A percentile compares a stretch with the other conserved stretches of the same genome.
These are phyloP conservation scores for Xiphophorus maculatus DNA, from an alignment of 2,113 vertebrate genomes.

Conservation along the genomic window DNA sequence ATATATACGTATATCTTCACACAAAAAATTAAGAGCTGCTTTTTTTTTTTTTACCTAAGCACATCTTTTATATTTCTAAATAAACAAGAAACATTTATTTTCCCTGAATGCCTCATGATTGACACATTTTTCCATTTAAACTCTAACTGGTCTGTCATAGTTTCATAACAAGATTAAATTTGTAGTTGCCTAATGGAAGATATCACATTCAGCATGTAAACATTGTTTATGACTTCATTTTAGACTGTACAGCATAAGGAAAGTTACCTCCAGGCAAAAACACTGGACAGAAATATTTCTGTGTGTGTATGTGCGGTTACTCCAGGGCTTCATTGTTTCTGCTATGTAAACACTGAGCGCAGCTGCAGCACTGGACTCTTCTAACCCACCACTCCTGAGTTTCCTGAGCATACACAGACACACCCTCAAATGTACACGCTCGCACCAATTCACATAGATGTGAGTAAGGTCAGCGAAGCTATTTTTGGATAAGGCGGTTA, in stretches of 20 bases:
- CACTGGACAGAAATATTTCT: background rate
- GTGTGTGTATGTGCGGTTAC: constrained; percentile 10
- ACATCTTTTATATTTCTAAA: background rate
- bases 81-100: background rate
- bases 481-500: constrained; percentile 75
- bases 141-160: background rate
- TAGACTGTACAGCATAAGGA: background rate
- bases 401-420: constrained; percentile 74
- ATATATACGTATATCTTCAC: background rate
- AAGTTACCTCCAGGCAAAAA: background rate
- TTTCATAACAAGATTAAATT: background rate
- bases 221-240: constrained; percentile 2
- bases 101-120: background rate
- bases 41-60: background rate
- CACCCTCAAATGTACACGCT: constrained; percentile 62
- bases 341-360: constrained; percentile 76
- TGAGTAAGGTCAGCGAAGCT: constrained; percentile 69
- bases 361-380: constrained; percentile 68
- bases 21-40: too few relatives aligned
- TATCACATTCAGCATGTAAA: background rate
- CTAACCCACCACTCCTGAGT: constrained; percentile 64
- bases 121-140: background rate
- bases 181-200: background rate
- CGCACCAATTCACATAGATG: constrained; percentile 56
- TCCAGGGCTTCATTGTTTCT: constrained; percentile 75